phyloP scores from a whole-genome alignment of 1,140 invertebrate genomes.

The Meloidogyne hapla region DNA sequence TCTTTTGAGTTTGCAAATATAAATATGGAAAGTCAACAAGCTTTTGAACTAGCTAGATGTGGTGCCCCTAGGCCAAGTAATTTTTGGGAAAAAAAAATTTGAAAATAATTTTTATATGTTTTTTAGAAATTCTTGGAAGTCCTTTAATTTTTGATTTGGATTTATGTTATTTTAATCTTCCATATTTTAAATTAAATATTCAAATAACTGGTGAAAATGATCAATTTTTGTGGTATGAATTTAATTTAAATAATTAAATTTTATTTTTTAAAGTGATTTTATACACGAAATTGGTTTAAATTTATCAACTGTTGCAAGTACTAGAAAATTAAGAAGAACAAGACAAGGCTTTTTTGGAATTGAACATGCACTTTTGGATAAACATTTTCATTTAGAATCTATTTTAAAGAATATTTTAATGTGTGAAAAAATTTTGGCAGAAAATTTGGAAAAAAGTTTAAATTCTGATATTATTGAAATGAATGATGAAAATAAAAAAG shows the following conservation, averaged over 20 bases:
- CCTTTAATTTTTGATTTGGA: slow-evolving; percentile 84
- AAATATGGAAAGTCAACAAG: slow-evolving; percentile 78
- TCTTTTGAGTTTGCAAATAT: slow-evolving; percentile 74
- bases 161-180: slow-evolving; percentile 77
- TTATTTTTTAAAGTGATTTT: slow-evolving; percentile 48
- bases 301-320: slow-evolving; percentile 77
- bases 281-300: slow-evolving; percentile 78
- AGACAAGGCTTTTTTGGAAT: slow-evolving; percentile 79
- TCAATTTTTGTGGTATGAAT: slow-evolving; percentile 47
- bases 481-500: background rate
- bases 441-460: slow-evolving; percentile 12
- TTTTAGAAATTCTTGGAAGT: slow-evolving; percentile 67
- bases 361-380: slow-evolving; percentile 75
- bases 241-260: slow-evolving; percentile 18
- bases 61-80: slow-evolving; percentile 72
- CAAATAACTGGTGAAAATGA: slow-evolving; percentile 51
- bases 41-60: slow-evolving; percentile 79
- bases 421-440: slow-evolving; percentile 43
- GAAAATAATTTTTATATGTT: background rate
- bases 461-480: slow-evolving; percentile 34
- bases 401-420: slow-evolving; percentile 75
- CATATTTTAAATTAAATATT: slow-evolving; percentile 81
- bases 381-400: slow-evolving; percentile 77
- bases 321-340: slow-evolving; percentile 76
- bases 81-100: background rate